phyloP scores from a whole-genome alignment of 2,888 invertebrate genomes.

The Siphonodentalium dalli region DNA sequence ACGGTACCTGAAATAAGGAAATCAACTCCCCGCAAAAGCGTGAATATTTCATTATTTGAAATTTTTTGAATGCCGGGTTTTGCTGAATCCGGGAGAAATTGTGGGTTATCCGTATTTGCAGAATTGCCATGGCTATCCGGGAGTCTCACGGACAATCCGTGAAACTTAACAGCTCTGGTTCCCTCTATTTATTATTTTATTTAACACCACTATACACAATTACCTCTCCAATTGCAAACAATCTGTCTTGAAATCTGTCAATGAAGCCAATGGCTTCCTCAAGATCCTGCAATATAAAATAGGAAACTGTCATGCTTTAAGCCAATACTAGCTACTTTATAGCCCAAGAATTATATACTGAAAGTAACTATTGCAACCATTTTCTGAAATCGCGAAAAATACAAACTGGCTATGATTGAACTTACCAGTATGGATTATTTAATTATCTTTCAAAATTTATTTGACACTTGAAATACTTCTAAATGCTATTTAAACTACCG shows the following conservation, averaged over 20 bases:
- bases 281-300: constrained; percentile 45
- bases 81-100: no score
- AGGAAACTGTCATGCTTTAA: background rate
- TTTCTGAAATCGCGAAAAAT: background rate
- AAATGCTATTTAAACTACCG: background rate
- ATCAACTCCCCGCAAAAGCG: no score
- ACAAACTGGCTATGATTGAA: background rate
- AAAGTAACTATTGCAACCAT: background rate
- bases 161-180: no score
- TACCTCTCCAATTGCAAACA: constrained; percentile 65
- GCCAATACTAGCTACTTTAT: no score
- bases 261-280: constrained; percentile 54
- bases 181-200: no score
- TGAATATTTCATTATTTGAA: no score
- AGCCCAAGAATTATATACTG: background rate
- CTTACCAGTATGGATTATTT: no score
- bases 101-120: no score
- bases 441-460: background rate
- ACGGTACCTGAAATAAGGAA: no score
- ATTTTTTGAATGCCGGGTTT: no score
- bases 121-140: no score
- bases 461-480: background rate
- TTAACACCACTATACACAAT: background rate
- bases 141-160: no score
- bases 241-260: constrained; percentile 47